Base-by-base conservation (phyloP, 2,797 vertebrate species). In the Lagocephalus sceleratus region DNA sequence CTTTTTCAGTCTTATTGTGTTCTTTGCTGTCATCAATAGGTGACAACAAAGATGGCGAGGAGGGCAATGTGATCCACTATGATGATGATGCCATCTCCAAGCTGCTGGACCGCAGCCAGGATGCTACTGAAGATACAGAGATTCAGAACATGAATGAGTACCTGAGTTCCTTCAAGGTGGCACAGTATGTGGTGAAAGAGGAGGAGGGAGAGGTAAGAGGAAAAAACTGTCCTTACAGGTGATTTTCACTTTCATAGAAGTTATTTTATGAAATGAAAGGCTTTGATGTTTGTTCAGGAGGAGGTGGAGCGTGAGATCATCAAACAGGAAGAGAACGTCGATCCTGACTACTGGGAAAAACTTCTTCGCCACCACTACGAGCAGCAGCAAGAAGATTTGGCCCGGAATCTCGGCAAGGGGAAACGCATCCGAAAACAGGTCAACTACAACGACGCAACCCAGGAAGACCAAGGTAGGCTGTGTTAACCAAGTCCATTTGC, bases 141-240 rank as follows among this genome's bases (percentile, higher is more conserved):
- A 92, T 99, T 23, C 96, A 99, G 91, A 99, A 98, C 86, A 99
- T 99, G 96, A 99, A 99, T 7, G 97, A 99, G 86, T 99, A 99
- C 87, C 92, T 99, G 69, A 98, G 96, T 88, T 99, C 97, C 83
- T 99, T 99, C 84, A 99, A 99, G 88, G 97, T 99, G 90, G 97
- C 97, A 6, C 95, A 98, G 90, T 99, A 98, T 26, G 94, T 99
- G 89, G 96, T 99, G 81, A 94, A 95, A 26, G 97, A 99, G 84
- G 97, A 99, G 75, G 95, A 99, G 0, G 95, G 94, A 55, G 96
- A 97, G 96, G 97, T 98, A 90, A 94, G 85, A 62, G 23, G 7
- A 25, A 25, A 25, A 25, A 7, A 25, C 23, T 25, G 23, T 25
- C 23, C 7, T 25, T 25, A 25, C 23, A 25, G 23, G 23, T 25